Percentiles rank a stretch among this genome's conserved stretches.
phyloP scores from a whole-genome alignment of 2,113 vertebrate species.

The Crotalus horridus region DNA sequence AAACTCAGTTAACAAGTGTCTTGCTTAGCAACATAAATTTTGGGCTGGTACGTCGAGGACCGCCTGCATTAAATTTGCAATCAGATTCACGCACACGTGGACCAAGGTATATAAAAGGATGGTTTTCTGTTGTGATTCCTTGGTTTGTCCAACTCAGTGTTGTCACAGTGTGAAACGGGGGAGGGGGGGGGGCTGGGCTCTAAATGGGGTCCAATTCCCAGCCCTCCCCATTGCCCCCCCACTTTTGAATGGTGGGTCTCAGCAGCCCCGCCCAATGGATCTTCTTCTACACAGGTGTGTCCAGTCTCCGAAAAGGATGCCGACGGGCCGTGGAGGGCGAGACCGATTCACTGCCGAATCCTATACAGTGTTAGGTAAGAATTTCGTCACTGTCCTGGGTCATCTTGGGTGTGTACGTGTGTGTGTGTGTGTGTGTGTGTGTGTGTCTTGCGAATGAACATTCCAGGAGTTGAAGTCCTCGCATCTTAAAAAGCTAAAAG shows the following conservation, averaged over 20 bases:
- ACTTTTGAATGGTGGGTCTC: background rate
- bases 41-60: background rate
- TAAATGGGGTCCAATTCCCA: background rate
- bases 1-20: background rate
- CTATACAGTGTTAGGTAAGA: slow-evolving; percentile 92
- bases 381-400: background rate
- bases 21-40: background rate
- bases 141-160: background rate
- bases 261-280: background rate
- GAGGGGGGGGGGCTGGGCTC: background rate
- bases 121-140: background rate
- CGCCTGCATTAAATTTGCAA: background rate
- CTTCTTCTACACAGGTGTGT: slow-evolving; percentile 70
- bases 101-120: background rate
- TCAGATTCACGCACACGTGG: background rate
- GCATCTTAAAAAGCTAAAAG: too few relatives aligned
- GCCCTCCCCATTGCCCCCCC: too few relatives aligned
- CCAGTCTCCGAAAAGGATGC: slow-evolving; percentile 89
- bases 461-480: too few relatives aligned
- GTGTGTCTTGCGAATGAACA: too few relatives aligned
- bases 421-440: too few relatives aligned
- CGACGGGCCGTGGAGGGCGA: slow-evolving; percentile 77
- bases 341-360: slow-evolving; percentile 94
- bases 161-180: background rate
- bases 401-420: too few relatives aligned